Percentiles rank a stretch among this genome's conserved stretches.
Evolutionary conservation across 2,888 invertebrate genomes (phyloP).

Genomic region (Fragum fragum): DNA sequence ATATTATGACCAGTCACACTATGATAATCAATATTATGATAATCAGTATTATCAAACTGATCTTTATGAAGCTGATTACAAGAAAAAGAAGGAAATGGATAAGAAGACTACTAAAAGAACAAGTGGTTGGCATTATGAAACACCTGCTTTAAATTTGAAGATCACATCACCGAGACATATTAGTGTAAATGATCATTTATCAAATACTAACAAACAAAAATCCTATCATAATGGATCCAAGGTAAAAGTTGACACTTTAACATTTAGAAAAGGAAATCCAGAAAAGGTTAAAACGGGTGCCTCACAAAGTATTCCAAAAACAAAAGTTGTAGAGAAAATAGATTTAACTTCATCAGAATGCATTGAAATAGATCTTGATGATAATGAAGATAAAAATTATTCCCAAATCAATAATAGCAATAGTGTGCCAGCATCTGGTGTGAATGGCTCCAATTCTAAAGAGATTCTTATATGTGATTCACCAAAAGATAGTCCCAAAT

Average conservation of each 20-base stretch:
- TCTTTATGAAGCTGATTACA: neutral
- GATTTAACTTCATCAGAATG: neutral
- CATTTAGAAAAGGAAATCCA: neutral
- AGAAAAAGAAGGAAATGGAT: neutral
- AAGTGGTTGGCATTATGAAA: neutral
- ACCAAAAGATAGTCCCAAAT: neutral
- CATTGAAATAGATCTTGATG: slow-evolving; percentile 12
- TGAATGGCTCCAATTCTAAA: neutral
- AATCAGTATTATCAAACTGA: neutral
- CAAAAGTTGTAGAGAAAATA: neutral
- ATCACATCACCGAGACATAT: slow-evolving; percentile 43
- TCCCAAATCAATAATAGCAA: neutral
- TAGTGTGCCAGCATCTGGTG: neutral
- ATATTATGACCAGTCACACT: neutral
- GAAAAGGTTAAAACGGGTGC: neutral
- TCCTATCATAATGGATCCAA: neutral
- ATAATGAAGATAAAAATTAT: neutral
- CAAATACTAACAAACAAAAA: neutral
- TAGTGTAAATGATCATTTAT: slow-evolving; percentile 28
- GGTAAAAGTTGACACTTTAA: neutral
- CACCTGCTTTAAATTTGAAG: slow-evolving; percentile 24
- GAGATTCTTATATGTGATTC: neutral
- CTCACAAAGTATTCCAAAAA: neutral
- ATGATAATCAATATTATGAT: neutral
- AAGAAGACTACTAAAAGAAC: neutral